Evolutionary conservation across 2,113 vertebrate species (phyloP), one percentile per base, ranked within the genome.

Genomic region (Thunnus maccoyii): DNA sequence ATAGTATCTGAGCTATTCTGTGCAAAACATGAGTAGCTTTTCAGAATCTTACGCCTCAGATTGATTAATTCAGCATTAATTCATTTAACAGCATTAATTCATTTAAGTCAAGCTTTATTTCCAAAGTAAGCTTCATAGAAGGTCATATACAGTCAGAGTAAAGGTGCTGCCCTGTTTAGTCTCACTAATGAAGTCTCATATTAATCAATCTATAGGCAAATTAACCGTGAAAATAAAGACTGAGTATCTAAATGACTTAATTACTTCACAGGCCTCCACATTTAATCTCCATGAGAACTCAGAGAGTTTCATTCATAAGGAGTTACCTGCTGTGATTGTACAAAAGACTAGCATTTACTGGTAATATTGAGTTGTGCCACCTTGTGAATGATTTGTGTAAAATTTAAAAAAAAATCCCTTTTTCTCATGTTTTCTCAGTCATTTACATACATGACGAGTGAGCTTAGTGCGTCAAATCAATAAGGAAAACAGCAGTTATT

Each of bases 181-280:
- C 11, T 61, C 52, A 54, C 66, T 88, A 76, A 88, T 88, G 27
- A 72, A 80, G 58, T 51, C 51, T 76, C 22, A 55, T 63, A 72
- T 76, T 80, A 80, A 85, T 85, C 62, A 73, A 84, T 85, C 75
- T 58, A 72, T 56, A 62, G 66, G 30, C 78, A 83, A 85, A 88
- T 78, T 72, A 71, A 80, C 25, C 74, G 1, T 85, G 78, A 57
- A 81, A 73, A 86, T 74, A 73, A 82, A 78, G 76, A 89, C 62
- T 67, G 83, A 76, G 68, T 60, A 51, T 71, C 56, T 80, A 32
- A 84, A 86, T 76, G 18, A 61, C 62, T 80, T 74, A 54, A 84
- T 85, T 72, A 84, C 50, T 12, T 50, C 47, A 36, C 18, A 30
- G 55, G 61, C 52, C 52, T 60, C 30, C n/a, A 67, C 22, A 14